Conservation (phyloP, 2,797 vertebrate genomes). For the Eulemur coronatus region DNA sequence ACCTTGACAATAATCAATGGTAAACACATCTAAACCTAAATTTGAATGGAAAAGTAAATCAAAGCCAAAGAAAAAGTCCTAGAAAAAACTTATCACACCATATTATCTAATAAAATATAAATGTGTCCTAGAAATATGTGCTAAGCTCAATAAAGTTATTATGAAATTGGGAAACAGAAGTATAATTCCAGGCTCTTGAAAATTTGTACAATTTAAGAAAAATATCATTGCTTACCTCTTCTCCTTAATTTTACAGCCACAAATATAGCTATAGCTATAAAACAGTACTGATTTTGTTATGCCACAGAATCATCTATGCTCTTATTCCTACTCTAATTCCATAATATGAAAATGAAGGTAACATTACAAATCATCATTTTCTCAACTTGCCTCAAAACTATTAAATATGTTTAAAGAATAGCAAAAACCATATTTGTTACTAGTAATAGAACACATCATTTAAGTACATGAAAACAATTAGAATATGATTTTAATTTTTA, state of each 20-base stretch:
- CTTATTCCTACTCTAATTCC: not conserved
- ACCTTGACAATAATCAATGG: not conserved
- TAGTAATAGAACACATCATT: not conserved
- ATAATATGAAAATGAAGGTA: not conserved
- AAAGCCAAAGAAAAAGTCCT: constrained; percentile 22
- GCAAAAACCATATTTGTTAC: not conserved
- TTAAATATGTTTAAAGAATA: constrained; percentile 18
- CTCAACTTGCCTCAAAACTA: constrained; percentile 21
- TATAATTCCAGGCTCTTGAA: not conserved
- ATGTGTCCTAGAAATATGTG: not conserved
- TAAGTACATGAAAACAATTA: constrained; percentile 11
- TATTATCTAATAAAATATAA: not conserved
- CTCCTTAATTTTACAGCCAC: not conserved
- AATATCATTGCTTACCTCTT: not conserved
- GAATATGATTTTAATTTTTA: constrained; percentile 6
- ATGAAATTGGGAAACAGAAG: not conserved
- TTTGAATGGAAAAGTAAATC: not conserved
- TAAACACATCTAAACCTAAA: constrained; percentile 23
- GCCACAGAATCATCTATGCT: not conserved
- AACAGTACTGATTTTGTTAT: not conserved
- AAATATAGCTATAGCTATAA: not conserved
- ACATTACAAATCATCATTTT: not conserved
- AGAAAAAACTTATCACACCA: not conserved
- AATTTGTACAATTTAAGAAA: not conserved
- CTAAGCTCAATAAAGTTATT: not conserved